phyloP scores from a whole-genome alignment of 2,113 vertebrate species.

The Rhynchopsitta pachyrhyncha region DNA sequence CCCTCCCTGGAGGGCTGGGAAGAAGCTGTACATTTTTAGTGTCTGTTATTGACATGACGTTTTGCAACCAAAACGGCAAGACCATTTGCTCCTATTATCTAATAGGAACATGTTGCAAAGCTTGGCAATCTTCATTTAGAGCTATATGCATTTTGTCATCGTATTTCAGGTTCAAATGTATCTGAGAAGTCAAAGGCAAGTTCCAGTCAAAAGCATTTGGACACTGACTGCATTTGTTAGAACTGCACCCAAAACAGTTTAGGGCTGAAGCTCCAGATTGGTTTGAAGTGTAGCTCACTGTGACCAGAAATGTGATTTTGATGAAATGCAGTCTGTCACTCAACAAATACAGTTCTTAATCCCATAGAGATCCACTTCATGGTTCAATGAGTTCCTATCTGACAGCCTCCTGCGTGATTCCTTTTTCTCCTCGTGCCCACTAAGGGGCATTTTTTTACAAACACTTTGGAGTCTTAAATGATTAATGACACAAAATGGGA shows the following conservation, averaged over 20 bases:
- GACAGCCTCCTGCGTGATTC: neutral
- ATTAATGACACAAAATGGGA: neutral
- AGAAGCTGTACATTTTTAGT: neutral
- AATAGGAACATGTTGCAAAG: fast-evolving
- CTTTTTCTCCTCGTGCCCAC: neutral
- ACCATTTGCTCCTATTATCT: neutral
- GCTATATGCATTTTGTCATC: neutral
- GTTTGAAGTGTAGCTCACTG: neutral
- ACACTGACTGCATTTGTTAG: neutral
- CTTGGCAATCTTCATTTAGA: neutral
- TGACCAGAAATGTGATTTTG: neutral
- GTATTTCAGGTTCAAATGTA: neutral
- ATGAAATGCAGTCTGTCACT: neutral
- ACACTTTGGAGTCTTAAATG: neutral
- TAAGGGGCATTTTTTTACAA: neutral
- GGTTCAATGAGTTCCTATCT: neutral
- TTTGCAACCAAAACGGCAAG: neutral
- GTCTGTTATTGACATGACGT: neutral
- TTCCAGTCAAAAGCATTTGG: neutral
- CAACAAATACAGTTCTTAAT: neutral
- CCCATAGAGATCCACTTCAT: neutral
- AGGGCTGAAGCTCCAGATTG: neutral
- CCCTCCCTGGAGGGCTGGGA: neutral
- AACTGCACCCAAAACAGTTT: neutral
- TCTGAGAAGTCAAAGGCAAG: neutral